phyloP scores from a whole-genome alignment of 2,888 invertebrate genomes.

The Amphipoea oculea region DNA sequence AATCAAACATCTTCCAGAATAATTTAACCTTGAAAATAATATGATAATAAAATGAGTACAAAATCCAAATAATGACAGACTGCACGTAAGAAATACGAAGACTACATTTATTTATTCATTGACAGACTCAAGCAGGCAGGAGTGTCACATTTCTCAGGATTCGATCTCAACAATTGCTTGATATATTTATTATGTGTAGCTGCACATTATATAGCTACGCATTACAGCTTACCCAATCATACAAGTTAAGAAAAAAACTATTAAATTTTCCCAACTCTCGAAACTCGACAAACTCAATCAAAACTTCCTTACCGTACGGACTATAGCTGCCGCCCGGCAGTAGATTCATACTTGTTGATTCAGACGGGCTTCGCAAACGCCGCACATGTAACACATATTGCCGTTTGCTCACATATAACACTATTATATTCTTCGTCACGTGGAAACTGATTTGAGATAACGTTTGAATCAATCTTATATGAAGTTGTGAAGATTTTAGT shows the following conservation, averaged over 20 bases:
- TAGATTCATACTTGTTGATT: conserved; percentile 83
- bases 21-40: not conserved
- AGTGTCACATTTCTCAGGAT: too few relatives aligned
- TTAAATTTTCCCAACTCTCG: not conserved
- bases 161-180: not conserved
- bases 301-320: not conserved
- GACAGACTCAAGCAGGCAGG: not conserved
- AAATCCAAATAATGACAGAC: not conserved
- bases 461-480: conserved; percentile 12
- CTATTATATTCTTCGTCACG: conserved; percentile 45
- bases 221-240: not conserved
- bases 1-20: too few relatives aligned
- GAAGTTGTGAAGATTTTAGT: not conserved
- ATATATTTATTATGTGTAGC: not conserved
- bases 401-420: conserved; percentile 55
- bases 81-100: not conserved
- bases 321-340: conserved; percentile 45
- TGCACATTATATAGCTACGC: not conserved
- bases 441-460: conserved; percentile 40
- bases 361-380: conserved; percentile 74
- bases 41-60: too few relatives aligned
- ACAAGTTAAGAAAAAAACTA: not conserved
- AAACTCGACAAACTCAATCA: not conserved
- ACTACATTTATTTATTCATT: not conserved
- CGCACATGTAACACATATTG: conserved; percentile 63